Evolutionary conservation across 2,888 invertebrate genomes (phyloP), one percentile per base, ranked within the genome.

Genomic region (Campoletis raptor): DNA sequence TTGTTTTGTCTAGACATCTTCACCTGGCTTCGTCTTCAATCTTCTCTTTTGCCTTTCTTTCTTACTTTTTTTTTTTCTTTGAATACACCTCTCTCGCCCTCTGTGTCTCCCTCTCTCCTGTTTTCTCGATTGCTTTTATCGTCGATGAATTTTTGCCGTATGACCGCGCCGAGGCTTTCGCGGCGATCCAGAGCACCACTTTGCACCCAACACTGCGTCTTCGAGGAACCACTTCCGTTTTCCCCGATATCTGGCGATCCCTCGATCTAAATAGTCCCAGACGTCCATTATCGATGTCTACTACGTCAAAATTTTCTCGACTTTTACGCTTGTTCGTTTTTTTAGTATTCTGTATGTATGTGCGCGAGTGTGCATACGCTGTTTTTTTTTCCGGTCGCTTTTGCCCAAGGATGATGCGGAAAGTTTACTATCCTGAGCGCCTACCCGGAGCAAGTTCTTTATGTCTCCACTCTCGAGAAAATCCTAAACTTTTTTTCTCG

Each of bases 1-100:
- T 96, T 96, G 88, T 87, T 90, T 90, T 92, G 92, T 89, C 92
- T 92, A 89, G 94, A 93, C 94, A 93, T 93, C 82, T 87, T 89
- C 87, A 79, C 80, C 87, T 84, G 85, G 83, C 85, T 88, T 84
- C 84, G 80, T 81, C 74, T 45, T 64, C 81, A 18, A 66, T 72
- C 76, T 52, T 81, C 30, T 54, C 64, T 74, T 52, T 66, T 79
- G 24, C 76, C n/a, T 21, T 52, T 42, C 66, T 52, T 70, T 37
- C 54, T 74, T n/a, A 0, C 15, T 0, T 37, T 67, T 48, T 8
- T 69, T 12, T 42, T n/a, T 21, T 12, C 8, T 52, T 66, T 37
- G 30, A 12, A 40, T 18, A 37, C 8, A 21, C 37, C 12, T 24
- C 61, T 30, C 24, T 42, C n/a, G 42, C 45, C 54, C 45, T 36